phyloP scores from a whole-genome alignment of 2,797 vertebrate species.

The Limnodromus scolopaceus region DNA sequence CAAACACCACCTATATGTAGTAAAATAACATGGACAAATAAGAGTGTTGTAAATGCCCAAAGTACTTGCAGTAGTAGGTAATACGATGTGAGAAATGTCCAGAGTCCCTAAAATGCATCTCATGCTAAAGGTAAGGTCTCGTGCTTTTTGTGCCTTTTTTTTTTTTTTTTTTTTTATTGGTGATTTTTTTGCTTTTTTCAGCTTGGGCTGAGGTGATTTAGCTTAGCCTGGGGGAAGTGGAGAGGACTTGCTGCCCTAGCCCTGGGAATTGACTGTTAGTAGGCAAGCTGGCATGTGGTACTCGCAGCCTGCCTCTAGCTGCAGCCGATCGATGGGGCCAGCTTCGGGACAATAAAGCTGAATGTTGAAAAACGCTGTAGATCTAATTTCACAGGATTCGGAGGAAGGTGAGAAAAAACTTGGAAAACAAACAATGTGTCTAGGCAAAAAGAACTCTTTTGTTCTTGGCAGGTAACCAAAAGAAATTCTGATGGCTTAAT shows the following conservation, averaged over 20 bases:
- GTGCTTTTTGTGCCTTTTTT: too few species aligned
- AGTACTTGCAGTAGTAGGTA: background rate
- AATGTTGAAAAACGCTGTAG: background rate
- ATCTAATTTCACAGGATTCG: background rate
- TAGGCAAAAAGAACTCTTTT: background rate
- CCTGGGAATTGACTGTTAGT: background rate
- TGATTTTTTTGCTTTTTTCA: background rate
- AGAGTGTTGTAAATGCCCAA: background rate
- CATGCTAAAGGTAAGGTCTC: background rate
- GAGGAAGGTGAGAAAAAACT: background rate
- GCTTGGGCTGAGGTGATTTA: background rate
- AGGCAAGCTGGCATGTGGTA: background rate
- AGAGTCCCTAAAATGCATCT: background rate
- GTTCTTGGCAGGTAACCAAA: background rate
- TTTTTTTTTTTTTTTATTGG: too few species aligned
- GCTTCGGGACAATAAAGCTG: background rate
- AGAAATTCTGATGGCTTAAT: background rate
- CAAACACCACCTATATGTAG: background rate
- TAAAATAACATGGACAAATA: background rate
- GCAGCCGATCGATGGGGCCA: background rate
- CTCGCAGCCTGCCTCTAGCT: background rate
- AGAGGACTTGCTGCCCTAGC: background rate
- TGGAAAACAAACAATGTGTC: background rate
- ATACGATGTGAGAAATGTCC: background rate
- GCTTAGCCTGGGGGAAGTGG: background rate